Evolutionary conservation across 2,888 invertebrate genomes (phyloP).

Genomic region (Bruchidius siliquastri): DNA sequence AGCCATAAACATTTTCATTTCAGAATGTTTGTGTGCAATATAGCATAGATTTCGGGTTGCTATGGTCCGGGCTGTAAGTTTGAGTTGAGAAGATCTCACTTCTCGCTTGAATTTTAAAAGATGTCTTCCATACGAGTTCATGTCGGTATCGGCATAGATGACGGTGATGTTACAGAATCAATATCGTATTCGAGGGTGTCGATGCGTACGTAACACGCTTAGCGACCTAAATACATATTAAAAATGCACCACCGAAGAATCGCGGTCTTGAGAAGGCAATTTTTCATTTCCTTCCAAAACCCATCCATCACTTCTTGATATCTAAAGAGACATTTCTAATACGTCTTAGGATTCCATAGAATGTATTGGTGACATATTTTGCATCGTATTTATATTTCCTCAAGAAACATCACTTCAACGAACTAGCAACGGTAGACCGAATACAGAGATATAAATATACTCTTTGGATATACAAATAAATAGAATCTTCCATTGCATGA

Average conservation of each 20-base stretch:
- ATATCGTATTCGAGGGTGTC: neutral
- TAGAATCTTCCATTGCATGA: too few species aligned
- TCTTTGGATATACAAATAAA: too few species aligned
- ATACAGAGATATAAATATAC: neutral
- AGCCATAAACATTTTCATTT: too few species aligned
- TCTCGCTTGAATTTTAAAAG: neutral
- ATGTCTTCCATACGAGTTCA: neutral
- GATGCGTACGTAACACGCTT: neutral
- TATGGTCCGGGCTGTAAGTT: too few species aligned
- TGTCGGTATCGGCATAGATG: neutral
- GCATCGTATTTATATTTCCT: neutral
- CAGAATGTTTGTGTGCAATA: too few species aligned
- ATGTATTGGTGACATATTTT: neutral
- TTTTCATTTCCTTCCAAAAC: neutral
- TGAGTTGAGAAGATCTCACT: neutral
- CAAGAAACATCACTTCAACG: neutral
- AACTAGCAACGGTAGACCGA: neutral
- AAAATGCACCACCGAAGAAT: neutral
- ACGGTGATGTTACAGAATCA: neutral
- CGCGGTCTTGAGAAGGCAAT: neutral
- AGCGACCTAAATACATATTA: neutral
- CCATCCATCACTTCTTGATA: neutral
- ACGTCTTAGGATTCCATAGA: neutral
- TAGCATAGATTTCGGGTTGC: too few species aligned
- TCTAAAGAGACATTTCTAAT: neutral